A percentile compares a stretch with the other conserved stretches of the same genome.
phyloP scores from a whole-genome alignment of 2,888 invertebrate genomes.

The Drosophila yooni region DNA sequence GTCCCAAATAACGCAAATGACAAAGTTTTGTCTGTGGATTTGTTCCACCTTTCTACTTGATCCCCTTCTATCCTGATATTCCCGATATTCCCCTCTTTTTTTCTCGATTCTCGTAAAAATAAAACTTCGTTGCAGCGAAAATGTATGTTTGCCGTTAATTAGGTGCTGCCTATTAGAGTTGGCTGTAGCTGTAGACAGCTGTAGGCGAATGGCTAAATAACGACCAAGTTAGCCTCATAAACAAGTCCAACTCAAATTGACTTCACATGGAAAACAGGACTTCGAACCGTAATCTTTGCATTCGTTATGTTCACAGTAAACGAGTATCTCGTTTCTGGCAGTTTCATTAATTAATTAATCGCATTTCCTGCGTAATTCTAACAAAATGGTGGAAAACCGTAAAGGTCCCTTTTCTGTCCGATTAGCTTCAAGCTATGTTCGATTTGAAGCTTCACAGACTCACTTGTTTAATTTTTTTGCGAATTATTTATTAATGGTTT shows the following conservation, averaged over 20 bases:
- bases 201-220: constrained; percentile 24
- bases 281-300: not conserved
- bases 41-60: constrained; percentile 20
- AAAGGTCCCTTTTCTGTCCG: not conserved
- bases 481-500: not conserved
- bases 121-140: constrained; percentile 39
- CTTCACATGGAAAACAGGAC: not conserved
- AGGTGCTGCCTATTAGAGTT: constrained; percentile 35
- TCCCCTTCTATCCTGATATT: not conserved
- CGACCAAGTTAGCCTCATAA: constrained; percentile 25
- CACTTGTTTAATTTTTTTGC: not conserved
- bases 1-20: constrained; percentile 61
- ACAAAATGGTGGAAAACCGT: not conserved
- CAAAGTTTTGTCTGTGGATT: constrained; percentile 67
- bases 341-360: not conserved
- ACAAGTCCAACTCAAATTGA: constrained; percentile 9
- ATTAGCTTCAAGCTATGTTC: not conserved
- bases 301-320: not conserved
- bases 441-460: not conserved
- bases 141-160: constrained; percentile 60
- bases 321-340: not conserved
- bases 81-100: not conserved
- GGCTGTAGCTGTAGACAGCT: not conserved
- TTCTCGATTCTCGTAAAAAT: constrained; percentile 5
- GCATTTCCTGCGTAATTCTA: not conserved